Evolutionary conservation across 1,140 invertebrate genomes (phyloP).

Genomic region (Drosophila kohkoa): DNA sequence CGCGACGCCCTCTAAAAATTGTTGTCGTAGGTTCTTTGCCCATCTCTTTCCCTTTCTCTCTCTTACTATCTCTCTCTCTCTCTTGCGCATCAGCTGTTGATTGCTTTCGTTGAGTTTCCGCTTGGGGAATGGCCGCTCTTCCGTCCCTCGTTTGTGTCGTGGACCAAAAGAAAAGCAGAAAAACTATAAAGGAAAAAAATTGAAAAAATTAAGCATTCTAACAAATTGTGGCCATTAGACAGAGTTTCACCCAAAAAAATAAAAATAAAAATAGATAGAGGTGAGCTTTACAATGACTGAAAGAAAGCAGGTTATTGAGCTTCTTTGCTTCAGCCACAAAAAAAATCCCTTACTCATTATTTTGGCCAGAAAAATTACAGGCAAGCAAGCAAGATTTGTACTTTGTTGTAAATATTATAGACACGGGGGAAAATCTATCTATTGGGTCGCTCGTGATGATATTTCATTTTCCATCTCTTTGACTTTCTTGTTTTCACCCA

Average conservation of each 20-base stretch:
- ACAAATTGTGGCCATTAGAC: constrained; percentile 52
- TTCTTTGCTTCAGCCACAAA: constrained; percentile 7
- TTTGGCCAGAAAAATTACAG: constrained; percentile 45
- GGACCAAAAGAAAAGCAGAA: constrained; percentile 17
- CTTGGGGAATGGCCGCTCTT: constrained; percentile 47
- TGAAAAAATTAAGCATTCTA: constrained; percentile 43
- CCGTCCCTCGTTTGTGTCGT: constrained; percentile 22
- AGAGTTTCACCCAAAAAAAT: constrained; percentile 46
- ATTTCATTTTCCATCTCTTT: constrained; percentile 71
- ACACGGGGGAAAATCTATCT: constrained; percentile 20
- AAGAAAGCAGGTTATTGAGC: constrained; percentile 53
- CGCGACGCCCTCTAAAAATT: constrained; percentile 22
- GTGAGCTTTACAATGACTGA: constrained; percentile 20
- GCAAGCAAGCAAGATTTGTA: constrained; percentile 19
- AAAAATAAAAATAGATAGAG: constrained; percentile 3
- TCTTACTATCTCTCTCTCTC: constrained; percentile 9
- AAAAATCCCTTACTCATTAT: constrained; percentile 60
- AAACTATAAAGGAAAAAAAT: constrained; percentile 12
- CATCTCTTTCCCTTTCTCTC: background rate
- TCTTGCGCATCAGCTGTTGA: constrained; percentile 56
- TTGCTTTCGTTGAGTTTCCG: constrained; percentile 60
- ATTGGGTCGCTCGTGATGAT: constrained; percentile 52
- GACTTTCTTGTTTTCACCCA: constrained; percentile 72
- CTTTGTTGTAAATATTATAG: constrained; percentile 35
- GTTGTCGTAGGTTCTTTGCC: constrained; percentile 73